These are phyloP conservation scores for Hozukius guyotensis DNA, from an alignment of 2,797 vertebrate genomes.

Conservation along the genomic window DNA sequence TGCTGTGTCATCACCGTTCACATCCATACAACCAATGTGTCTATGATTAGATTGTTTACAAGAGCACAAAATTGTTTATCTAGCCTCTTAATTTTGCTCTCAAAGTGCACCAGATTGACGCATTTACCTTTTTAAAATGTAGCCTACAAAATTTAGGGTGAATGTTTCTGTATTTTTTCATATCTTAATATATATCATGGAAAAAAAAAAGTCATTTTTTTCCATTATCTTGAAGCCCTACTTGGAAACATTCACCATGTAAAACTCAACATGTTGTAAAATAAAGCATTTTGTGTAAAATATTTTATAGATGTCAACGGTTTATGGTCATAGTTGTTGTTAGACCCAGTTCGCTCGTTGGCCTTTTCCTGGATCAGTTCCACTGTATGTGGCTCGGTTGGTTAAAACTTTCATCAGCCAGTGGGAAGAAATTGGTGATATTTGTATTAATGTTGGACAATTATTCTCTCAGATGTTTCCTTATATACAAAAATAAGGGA, in stretches of 20 bases:
- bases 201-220: neutral
- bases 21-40: neutral
- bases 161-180: neutral
- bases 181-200: neutral
- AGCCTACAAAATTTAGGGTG: neutral
- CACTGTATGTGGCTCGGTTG: neutral
- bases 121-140: neutral
- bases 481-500: neutral
- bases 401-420: neutral
- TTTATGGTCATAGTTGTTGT: neutral
- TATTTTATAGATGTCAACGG: neutral
- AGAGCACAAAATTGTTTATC: neutral
- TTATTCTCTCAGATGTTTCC: neutral
- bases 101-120: neutral
- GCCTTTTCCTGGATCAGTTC: neutral
- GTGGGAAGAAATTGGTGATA: neutral
- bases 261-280: constrained; percentile 6
- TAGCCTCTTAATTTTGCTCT: neutral
- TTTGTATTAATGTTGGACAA: neutral
- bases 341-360: neutral
- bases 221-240: neutral
- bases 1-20: neutral
- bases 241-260: neutral
- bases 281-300: neutral
- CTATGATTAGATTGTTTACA: neutral